Base-by-base conservation (phyloP, 2,113 vertebrate genomes). In the Gambusia holbrooki region DNA sequence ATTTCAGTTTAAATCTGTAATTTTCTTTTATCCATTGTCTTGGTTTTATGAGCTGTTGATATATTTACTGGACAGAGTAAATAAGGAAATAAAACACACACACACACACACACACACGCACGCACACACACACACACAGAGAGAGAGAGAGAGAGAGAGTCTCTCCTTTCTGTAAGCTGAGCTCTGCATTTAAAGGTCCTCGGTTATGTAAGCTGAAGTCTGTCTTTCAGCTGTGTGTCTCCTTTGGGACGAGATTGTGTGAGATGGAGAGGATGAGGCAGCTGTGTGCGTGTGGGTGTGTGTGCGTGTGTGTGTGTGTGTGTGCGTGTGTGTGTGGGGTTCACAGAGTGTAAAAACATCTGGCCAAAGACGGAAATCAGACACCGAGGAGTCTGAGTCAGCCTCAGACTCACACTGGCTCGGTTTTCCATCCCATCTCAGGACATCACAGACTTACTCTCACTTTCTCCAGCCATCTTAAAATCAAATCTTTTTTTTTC, bases 341-440 rank as follows among this genome's bases (percentile, higher is more conserved):
- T 90, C 82, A 82, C 77, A 73, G 69, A 74, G 62, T 54, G 77
- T 74, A 66, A 86, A 84, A 84, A 73, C 90, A 87, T 79, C 90
- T 90, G 87, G 79, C 74, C 69, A 79, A 89, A 67, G 76, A 86
- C 5, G 22, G 77, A 71, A 87, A 92, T 82, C 76, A 85, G 90
- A 91, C 88, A 81, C 88, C 84, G 48, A 60, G 76, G 68, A 78
- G 74, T 22, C 73, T 62, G 32, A 58, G 73, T 51, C 71, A 71
- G 79, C 62, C 79, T 77, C 62, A 74, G 60, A 71, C 72, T 65
- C 64, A 61, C 60, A 63, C 54, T 62, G 29, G n/a, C 14, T 64
- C 8, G 58, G 62, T 54, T 71, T 75, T 76, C 68, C 68, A 62
- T 40, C 32, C 35, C 64, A 27, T 67, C 30, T 51, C 4, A 66